Evolutionary conservation across 1,140 invertebrate genomes (phyloP).

Genomic region (Neodiprion lecontei): DNA sequence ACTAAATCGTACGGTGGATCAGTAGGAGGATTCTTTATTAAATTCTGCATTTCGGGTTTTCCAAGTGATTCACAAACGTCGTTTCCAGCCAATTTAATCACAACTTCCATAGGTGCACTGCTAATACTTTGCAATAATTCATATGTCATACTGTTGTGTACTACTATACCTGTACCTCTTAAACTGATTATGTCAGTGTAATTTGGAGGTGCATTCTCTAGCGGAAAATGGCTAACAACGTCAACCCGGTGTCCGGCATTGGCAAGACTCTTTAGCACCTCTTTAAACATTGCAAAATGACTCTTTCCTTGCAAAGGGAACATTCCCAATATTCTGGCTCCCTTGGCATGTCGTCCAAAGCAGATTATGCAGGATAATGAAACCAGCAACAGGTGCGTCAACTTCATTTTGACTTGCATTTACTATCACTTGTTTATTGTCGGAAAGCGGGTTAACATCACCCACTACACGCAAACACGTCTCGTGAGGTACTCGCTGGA

Average conservation of each 20-base stretch:
- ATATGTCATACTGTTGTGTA: slow-evolving; percentile 29
- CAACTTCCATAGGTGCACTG: slow-evolving; percentile 18
- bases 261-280: slow-evolving; percentile 55
- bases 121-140: slow-evolving; percentile 22
- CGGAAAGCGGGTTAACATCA: too few relatives aligned
- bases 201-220: slow-evolving; percentile 46
- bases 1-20: slow-evolving; percentile 35
- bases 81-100: slow-evolving; percentile 30
- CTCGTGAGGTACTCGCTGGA: too few relatives aligned
- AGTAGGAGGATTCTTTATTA: slow-evolving; percentile 33
- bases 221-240: slow-evolving; percentile 41
- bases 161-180: slow-evolving; percentile 17
- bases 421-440: too few relatives aligned
- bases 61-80: slow-evolving; percentile 34
- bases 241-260: slow-evolving; percentile 61
- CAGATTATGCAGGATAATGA: neutral
- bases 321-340: slow-evolving; percentile 53
- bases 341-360: neutral
- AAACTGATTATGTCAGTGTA: slow-evolving; percentile 42
- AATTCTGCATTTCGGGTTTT: slow-evolving; percentile 29
- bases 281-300: slow-evolving; percentile 59
- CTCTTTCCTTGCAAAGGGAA: slow-evolving; percentile 57
- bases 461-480: too few relatives aligned
- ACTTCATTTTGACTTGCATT: neutral
- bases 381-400: too few relatives aligned